Percentiles rank a stretch among this genome's conserved stretches.
Evolutionary conservation across 2,888 invertebrate genomes (phyloP).

Genomic region (Lasioglossum oenotherae): DNA sequence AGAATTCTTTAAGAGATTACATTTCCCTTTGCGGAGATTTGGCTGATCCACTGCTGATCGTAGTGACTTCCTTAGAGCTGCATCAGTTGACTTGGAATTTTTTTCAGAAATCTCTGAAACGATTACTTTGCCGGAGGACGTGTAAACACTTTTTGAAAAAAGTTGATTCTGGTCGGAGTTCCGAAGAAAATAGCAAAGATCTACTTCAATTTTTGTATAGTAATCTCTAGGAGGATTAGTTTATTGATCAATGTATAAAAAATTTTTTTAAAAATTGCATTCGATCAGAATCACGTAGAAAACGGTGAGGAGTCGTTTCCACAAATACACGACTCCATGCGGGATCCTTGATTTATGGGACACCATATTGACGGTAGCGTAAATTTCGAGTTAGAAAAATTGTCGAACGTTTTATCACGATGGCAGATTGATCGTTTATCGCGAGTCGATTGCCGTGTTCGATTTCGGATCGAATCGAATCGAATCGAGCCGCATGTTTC

Average conservation of each 20-base stretch:
- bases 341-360: neutral
- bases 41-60: no score
- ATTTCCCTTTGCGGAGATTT: no score
- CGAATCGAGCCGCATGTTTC: neutral
- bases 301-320: neutral
- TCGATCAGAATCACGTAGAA: neutral
- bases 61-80: no score
- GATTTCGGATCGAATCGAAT: neutral
- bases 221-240: neutral
- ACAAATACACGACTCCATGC: neutral
- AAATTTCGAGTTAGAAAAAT: neutral
- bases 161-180: no score
- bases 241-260: neutral
- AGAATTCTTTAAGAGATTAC: no score
- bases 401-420: neutral
- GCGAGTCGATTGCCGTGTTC: neutral
- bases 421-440: neutral
- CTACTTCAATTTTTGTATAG: neutral
- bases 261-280: neutral
- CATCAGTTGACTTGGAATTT: no score
- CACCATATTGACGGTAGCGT: neutral
- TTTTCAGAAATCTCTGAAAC: no score
- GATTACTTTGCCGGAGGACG: no score
- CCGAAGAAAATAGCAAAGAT: no score
- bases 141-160: no score